Evolutionary conservation across 2,797 vertebrate species (phyloP).

Genomic region (Lagorchestes hirsutus): DNA sequence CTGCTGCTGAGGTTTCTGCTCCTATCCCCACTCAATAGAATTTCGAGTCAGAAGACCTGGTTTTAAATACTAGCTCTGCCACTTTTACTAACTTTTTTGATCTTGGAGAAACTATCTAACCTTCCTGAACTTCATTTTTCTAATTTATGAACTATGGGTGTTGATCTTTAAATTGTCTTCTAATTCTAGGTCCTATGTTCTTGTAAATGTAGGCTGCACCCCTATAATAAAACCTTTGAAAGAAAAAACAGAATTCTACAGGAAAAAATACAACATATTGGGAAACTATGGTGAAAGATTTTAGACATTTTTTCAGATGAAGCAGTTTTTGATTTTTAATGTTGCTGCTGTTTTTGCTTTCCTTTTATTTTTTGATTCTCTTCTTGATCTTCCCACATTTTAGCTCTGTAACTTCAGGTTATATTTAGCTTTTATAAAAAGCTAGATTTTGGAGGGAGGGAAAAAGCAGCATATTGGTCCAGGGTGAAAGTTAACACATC

Average conservation of each 20-base stretch:
- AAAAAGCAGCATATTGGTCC: background rate
- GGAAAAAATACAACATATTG: background rate
- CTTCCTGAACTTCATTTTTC: background rate
- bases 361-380: background rate
- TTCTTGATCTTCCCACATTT: background rate
- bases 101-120: background rate
- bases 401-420: background rate
- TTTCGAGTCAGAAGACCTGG: background rate
- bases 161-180: background rate
- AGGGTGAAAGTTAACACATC: background rate
- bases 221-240: background rate
- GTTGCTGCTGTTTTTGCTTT: background rate
- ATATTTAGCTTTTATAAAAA: background rate
- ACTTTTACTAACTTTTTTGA: background rate
- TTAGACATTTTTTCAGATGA: background rate
- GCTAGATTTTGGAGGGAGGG: background rate
- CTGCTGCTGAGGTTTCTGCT: background rate
- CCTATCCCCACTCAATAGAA: background rate
- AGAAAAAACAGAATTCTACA: background rate
- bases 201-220: background rate
- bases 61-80: background rate
- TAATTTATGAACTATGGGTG: background rate
- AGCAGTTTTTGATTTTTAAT: background rate
- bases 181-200: background rate
- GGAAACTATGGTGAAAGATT: background rate